phyloP scores from a whole-genome alignment of 1,140 invertebrate genomes.

The Drosophila tsacasi region DNA sequence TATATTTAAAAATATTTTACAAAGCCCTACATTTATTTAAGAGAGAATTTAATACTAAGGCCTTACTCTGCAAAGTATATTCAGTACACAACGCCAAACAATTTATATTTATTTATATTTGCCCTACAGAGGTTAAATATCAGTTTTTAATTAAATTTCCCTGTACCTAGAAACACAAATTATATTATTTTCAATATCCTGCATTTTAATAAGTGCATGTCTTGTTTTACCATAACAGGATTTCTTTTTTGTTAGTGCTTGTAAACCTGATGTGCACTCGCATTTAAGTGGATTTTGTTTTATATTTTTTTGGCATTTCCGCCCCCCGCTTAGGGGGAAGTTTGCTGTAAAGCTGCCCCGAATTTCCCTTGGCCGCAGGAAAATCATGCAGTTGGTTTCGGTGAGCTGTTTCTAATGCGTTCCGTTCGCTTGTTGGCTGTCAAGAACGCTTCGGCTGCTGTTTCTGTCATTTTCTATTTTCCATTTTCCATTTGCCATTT shows the following conservation, averaged over 20 bases:
- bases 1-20: neutral
- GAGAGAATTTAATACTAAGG: neutral
- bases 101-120: neutral
- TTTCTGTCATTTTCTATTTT: constrained; percentile 68
- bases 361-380: constrained; percentile 7
- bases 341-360: constrained; percentile 12
- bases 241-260: constrained; percentile 30
- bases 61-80: neutral
- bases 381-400: constrained; percentile 49
- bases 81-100: neutral
- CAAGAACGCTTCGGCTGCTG: constrained; percentile 41
- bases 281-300: constrained; percentile 74
- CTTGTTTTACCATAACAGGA: constrained; percentile 3
- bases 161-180: neutral
- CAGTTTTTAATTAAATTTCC: neutral
- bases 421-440: constrained; percentile 65
- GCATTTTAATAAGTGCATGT: constrained; percentile 7
- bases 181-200: neutral
- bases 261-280: constrained; percentile 62
- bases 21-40: neutral
- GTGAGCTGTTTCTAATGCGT: constrained; percentile 60
- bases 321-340: constrained; percentile 32
- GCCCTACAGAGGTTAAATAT: neutral
- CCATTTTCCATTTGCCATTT: constrained; percentile 70
- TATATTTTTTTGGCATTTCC: constrained; percentile 56